Evolutionary conservation across 1,140 invertebrate species (phyloP).

Genomic region (Radopholus similis): DNA sequence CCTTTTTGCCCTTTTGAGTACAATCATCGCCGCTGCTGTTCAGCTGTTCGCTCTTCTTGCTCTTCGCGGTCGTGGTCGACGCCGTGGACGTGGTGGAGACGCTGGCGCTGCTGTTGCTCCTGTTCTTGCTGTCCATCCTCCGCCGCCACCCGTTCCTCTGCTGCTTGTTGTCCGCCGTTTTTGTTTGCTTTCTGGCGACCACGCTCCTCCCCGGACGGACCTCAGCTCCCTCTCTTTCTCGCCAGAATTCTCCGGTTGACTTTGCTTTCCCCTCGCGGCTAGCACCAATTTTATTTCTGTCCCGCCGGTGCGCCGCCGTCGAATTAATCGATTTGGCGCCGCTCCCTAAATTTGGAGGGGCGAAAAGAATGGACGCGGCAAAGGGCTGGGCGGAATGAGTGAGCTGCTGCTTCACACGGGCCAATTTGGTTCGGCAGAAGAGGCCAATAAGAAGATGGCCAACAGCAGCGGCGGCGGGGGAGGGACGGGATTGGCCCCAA

Average conservation of each 20-base stretch:
- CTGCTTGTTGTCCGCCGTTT: background rate
- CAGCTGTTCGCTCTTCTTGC: no score
- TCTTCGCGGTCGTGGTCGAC: no score
- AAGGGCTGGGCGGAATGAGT: background rate
- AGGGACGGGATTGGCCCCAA: background rate
- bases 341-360: background rate
- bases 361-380: background rate
- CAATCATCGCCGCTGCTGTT: no score
- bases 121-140: background rate
- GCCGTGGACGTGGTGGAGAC: background rate
- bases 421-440: background rate
- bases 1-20: no score
- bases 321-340: background rate
- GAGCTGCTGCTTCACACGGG: background rate
- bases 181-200: background rate
- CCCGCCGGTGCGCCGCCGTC: no score
- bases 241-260: background rate
- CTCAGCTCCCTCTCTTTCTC: background rate
- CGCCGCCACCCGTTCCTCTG: background rate
- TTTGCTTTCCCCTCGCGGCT: background rate
- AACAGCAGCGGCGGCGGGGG: background rate
- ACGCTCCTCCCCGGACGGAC: background rate
- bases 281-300: background rate
- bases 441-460: background rate
- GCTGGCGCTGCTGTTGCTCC: background rate